phyloP scores from a whole-genome alignment of 2,797 vertebrate genomes.

The Gymnothorax javanicus region DNA sequence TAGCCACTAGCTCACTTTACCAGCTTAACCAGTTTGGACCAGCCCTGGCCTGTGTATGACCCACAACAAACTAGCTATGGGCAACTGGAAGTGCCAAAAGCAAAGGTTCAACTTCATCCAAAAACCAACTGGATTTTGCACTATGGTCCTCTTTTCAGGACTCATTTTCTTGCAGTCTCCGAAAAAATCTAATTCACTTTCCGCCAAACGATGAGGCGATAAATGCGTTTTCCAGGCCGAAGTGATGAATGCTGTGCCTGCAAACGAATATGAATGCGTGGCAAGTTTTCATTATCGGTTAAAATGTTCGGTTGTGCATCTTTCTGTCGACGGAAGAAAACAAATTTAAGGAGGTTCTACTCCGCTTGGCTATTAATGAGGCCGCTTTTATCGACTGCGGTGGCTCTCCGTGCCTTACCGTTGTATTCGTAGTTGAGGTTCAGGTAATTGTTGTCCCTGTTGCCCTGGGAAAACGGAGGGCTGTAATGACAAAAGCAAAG shows the following conservation, averaged over 20 bases:
- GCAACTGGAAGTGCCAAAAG: too few species aligned
- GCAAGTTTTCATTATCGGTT: not conserved
- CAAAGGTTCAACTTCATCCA: too few species aligned
- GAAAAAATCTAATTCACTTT: not conserved
- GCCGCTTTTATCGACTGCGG: not conserved
- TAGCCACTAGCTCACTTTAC: too few species aligned
- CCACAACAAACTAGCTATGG: too few species aligned
- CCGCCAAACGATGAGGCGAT: not conserved
- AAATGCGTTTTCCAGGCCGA: not conserved
- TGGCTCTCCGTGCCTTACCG: conserved; percentile 61
- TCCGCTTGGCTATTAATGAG: not conserved
- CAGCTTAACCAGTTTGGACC: too few species aligned
- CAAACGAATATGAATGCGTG: not conserved
- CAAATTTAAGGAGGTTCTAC: not conserved
- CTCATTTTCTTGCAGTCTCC: not conserved
- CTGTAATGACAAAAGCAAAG: conserved; percentile 60
- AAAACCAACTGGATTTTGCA: too few species aligned
- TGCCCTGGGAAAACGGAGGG: conserved; percentile 77
- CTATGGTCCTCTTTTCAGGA: not conserved
- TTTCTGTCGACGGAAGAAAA: not conserved
- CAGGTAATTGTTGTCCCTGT: conserved; percentile 79
- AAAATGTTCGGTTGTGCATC: not conserved
- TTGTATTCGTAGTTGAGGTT: conserved; percentile 80
- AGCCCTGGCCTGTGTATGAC: too few species aligned
- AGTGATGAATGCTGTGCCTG: not conserved